Conservation (phyloP, 1,140 invertebrate genomes). For the Magallana angulata region DNA sequence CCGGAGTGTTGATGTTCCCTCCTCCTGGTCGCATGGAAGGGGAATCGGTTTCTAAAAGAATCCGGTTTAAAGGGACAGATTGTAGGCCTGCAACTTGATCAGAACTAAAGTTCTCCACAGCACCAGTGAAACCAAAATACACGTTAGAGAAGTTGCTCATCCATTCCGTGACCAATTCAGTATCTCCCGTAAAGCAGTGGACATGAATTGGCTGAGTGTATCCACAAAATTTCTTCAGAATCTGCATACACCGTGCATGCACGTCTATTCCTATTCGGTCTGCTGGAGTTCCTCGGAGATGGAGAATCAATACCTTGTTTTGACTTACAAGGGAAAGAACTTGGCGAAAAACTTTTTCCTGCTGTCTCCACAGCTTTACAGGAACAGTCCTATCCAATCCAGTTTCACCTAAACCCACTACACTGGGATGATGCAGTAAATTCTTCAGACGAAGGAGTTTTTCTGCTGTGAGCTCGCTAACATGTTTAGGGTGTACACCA, state of each 20-base stretch:
- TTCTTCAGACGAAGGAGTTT: not conserved
- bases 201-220: constrained; percentile 15
- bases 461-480: not conserved
- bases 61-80: not conserved
- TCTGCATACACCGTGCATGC: not conserved
- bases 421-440: not conserved
- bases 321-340: not conserved
- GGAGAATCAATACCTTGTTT: not conserved
- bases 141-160: not conserved
- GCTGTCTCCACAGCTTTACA: not conserved
- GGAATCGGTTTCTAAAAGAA: constrained; percentile 37
- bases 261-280: not conserved
- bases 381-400: not conserved
- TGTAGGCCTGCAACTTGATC: not conserved
- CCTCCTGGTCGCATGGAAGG: constrained; percentile 32
- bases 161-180: not conserved
- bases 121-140: constrained; percentile 42
- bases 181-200: constrained; percentile 39
- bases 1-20: constrained; percentile 11
- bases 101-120: not conserved
- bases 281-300: not conserved
- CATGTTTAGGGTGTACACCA: constrained; percentile 27
- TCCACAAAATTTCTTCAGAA: not conserved
- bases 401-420: not conserved
- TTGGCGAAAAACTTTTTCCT: constrained; percentile 15